Evolutionary conservation across 2,113 vertebrate species (phyloP), one percentile per base, ranked within the genome.

Genomic region (Macrotus californicus): DNA sequence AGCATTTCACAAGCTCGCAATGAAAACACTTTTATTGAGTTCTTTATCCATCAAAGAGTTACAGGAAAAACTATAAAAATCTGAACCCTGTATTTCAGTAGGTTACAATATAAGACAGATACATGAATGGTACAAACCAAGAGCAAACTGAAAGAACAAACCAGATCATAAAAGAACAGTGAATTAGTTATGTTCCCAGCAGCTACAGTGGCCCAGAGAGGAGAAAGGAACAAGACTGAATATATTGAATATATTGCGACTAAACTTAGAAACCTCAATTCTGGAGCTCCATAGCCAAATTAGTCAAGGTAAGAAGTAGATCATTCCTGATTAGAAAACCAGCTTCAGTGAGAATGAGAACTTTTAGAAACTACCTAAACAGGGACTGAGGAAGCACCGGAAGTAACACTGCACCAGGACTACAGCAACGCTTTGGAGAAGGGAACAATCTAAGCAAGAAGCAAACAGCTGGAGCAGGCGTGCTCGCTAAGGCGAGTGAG

Each of bases 1-100:
- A 66, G 52, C 82, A 89, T 76, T 84, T 93, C 81, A 96, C 41
- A 89, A 87, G 72, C 31, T 50, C 50, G 93, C n/a, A 72, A 77
- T 88, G 21, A 84, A 80, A 96, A 95, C 21, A 11, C 36, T 94
- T 81, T 52, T 77, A 80, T 1, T 75, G 69, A 88, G 66, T 7
- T 85, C 19, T 94, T 95, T 81, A 86, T 72, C 31, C 84, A 81
- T 16, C 50, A 89, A 46, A 52, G 2, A 77, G 16, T 59, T 84
- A 80, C 13, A 70, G 0, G 54, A 96, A 88, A 92, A 70, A 77
- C 21, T 88, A 43, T 52, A 80, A 75, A 66, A 21, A 67, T 24
- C 48, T 39, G 43, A 8, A 3, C 13, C 14, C 66, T 83, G 22
- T 52, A 76, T 54, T 92, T 91, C 76, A 39, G 72, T 64, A 66